Evolutionary conservation across 2,113 vertebrate species (phyloP).

Genomic region (Periophthalmodon schlosseri): DNA sequence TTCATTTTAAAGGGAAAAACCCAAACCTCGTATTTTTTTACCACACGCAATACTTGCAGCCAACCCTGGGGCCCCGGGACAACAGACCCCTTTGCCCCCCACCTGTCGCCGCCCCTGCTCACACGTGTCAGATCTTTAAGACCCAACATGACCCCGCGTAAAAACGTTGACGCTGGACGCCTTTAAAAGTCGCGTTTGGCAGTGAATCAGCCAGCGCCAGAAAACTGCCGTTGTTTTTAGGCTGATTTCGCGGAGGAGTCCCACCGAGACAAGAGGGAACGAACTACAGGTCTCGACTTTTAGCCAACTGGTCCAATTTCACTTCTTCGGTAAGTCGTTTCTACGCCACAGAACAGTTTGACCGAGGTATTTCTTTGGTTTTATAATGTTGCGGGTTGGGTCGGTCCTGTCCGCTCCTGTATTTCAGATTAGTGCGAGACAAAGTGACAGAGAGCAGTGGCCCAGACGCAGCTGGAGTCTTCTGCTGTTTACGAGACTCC

Average conservation of each 20-base stretch:
- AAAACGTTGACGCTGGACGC: too few relatives aligned
- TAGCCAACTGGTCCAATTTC: background rate
- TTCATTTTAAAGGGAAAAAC: too few relatives aligned
- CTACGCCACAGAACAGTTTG: background rate
- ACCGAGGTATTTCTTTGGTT: background rate
- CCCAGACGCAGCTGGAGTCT: constrained; percentile 2
- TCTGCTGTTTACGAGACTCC: constrained; percentile 8
- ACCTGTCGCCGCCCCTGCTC: too few relatives aligned
- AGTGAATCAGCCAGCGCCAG: too few relatives aligned
- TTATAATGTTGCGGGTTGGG: background rate
- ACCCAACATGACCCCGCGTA: too few relatives aligned
- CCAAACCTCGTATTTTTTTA: too few relatives aligned
- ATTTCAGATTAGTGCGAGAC: background rate
- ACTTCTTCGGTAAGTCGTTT: background rate
- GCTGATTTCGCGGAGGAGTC: background rate
- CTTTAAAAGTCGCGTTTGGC: too few relatives aligned
- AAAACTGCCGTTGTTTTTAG: too few relatives aligned
- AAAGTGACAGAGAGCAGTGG: constrained; percentile 1
- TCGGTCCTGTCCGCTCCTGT: background rate
- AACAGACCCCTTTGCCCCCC: too few relatives aligned
- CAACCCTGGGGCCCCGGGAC: too few relatives aligned
- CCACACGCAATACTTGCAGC: too few relatives aligned
- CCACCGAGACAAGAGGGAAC: background rate
- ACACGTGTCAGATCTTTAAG: too few relatives aligned
- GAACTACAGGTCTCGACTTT: background rate